phyloP scores from a whole-genome alignment of 30 jellyfish, hydroid and myxozoan genomes.

The Turritopsis rubra region DNA sequence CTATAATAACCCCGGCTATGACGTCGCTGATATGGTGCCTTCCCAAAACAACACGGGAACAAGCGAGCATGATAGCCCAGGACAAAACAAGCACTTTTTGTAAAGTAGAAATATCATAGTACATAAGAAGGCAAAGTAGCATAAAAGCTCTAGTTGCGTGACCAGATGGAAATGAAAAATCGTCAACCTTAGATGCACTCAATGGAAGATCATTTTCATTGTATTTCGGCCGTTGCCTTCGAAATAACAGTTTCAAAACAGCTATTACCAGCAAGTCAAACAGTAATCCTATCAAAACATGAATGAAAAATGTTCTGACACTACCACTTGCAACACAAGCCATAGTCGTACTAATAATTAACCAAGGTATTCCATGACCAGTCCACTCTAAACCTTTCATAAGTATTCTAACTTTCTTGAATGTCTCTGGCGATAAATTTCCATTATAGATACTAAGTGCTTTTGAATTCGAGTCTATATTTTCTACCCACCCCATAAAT shows the following conservation, averaged over 20 bases:
- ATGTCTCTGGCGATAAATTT: neutral
- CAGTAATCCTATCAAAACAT: constrained; percentile 46
- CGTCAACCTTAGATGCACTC: constrained; percentile 60
- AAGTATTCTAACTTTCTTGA: constrained; percentile 5
- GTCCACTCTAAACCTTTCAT: constrained; percentile 57
- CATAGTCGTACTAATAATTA: constrained; percentile 5
- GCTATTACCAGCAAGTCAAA: constrained; percentile 63
- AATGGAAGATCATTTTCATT: constrained; percentile 52
- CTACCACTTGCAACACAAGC: constrained; percentile 26
- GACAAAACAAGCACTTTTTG: neutral
- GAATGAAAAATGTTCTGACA: constrained; percentile 18
- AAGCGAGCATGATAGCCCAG: constrained; percentile 72
- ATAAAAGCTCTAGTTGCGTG: constrained; percentile 83
- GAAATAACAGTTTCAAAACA: constrained; percentile 35
- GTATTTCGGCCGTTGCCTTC: constrained; percentile 72
- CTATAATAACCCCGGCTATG: constrained; percentile 64
- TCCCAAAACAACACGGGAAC: constrained; percentile 76
- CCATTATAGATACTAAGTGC: constrained; percentile 31
- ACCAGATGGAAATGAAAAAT: constrained; percentile 90
- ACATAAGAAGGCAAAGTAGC: constrained; percentile 10
- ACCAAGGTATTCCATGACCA: constrained; percentile 96
- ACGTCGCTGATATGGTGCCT: constrained; percentile 83
- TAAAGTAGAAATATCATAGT: neutral
- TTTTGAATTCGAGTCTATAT: constrained; percentile 13
- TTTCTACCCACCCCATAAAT: neutral